Base-by-base conservation (phyloP, 2,113 vertebrate species). In the Xenopus borealis region DNA sequence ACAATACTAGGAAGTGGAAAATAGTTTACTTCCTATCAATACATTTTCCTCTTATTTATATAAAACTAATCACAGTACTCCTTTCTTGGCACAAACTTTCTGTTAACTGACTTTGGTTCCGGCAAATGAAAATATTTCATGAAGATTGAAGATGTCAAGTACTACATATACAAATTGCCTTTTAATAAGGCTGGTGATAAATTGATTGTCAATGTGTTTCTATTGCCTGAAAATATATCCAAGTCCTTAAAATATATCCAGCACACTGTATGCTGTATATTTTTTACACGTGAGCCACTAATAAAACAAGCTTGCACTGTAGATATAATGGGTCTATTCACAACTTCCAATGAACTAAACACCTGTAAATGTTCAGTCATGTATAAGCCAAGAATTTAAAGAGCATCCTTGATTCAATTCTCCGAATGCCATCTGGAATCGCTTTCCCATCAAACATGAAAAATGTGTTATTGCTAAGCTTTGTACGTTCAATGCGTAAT, bases 381-480 rank as follows among this genome's bases (percentile, higher is more conserved):
- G 55, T 58, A 58, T 58, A 58, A 58, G 55, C 55, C 55, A 58
- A 58, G 55, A 58, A 58, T 58, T 58, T n/a, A 58, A 58, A 58
- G 55, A 58, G 55, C 55, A 58, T 58, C 55, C 55, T 58, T 58
- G 55, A 58, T 58, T 58, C 55, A 16, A 58, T 58, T 18, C 55
- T 58, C 55, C 55, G 55, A 58, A 58, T 58, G 55, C 55, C 55
- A 58, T 58, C 55, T 58, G 55, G 55, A 58, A 58, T 58, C 55
- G 18, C 55, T 58, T 58, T 58, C 55, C 55, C 55, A 58, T 58
- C 55, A 58, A 58, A 58, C 18, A 58, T 79, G 55, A 66, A 69
- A 72, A 77, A 14, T 73, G 55, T 58, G 55, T 58, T 27, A 78
- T 13, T 68, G 14, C 4, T 70, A 57, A 78, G 69, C 30, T 77